Evolutionary conservation across 2,888 invertebrate genomes (phyloP).

Genomic region (Periphyllus acericola): DNA sequence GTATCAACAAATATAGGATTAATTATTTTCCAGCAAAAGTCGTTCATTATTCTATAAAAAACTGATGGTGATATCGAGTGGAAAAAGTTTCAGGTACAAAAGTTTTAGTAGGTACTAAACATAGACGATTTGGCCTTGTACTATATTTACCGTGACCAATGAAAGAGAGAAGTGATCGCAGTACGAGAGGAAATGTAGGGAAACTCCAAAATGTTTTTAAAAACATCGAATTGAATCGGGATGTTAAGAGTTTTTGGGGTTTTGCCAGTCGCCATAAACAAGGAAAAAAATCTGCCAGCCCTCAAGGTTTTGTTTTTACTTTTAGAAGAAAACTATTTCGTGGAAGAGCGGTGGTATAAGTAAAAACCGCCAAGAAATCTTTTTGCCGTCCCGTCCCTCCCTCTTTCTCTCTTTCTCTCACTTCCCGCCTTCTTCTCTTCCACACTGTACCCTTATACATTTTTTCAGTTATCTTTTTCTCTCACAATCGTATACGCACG

Average conservation of each 20-base stretch:
- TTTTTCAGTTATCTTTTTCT: not conserved
- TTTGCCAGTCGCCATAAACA: conserved; percentile 46
- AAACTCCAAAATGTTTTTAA: conserved; percentile 56
- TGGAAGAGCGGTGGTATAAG: not conserved
- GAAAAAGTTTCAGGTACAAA: conserved; percentile 53
- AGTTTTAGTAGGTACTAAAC: conserved; percentile 18
- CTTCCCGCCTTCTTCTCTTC: not conserved
- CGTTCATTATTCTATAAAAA: conserved; percentile 19
- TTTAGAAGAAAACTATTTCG: no score
- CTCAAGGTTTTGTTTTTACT: conserved; percentile 15
- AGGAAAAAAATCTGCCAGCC: conserved; percentile 48
- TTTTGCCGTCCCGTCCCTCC: not conserved
- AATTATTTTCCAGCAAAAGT: not conserved
- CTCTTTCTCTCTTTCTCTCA: not conserved
- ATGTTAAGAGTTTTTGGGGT: conserved; percentile 54
- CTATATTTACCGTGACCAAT: conserved; percentile 25
- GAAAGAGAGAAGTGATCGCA: not conserved
- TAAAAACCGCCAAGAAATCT: conserved; percentile 40
- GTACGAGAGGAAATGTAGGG: not conserved
- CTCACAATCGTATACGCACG: not conserved
- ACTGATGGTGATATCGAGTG: conserved; percentile 12
- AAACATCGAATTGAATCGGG: conserved; percentile 57
- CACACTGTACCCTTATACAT: not conserved
- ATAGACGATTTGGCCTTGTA: conserved; percentile 31
- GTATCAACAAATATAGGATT: not conserved